Conservation (phyloP, 2,113 vertebrate species). For the Microtus ochrogaster region DNA sequence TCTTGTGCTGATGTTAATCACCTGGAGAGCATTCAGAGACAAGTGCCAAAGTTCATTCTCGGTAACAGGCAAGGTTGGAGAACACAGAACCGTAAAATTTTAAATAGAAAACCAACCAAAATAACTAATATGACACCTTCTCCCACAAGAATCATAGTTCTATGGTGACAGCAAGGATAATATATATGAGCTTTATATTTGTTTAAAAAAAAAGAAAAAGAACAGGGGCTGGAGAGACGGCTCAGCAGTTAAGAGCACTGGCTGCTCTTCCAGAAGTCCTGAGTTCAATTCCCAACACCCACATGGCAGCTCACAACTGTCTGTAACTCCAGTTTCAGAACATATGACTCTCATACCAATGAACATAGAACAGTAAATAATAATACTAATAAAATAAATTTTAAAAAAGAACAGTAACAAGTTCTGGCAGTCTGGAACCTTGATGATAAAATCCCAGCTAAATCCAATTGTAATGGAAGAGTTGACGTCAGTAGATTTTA, state of each 20-base stretch:
- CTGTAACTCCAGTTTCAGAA: no score
- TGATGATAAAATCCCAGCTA: conserved; percentile 1
- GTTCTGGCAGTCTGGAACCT: background rate
- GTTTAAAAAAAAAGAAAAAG: background rate
- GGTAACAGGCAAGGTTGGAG: background rate
- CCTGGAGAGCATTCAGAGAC: background rate
- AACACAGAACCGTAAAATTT: background rate
- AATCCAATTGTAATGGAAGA: background rate
- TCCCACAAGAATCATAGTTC: background rate
- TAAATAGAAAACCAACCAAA: conserved; percentile 31
- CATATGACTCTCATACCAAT: no score
- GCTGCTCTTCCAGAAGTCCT: no score
- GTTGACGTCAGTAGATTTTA: background rate
- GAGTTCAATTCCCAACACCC: no score
- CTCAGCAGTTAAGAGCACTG: no score
- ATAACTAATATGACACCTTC: background rate
- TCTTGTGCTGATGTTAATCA: background rate
- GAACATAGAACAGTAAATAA: no score
- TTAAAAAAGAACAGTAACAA: background rate
- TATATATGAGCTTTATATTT: background rate
- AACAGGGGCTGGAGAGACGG: background rate
- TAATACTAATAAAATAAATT: no score
- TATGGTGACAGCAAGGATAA: background rate
- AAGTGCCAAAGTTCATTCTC: background rate
- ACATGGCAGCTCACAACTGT: no score